Percentiles rank a stretch among this genome's conserved stretches.
Evolutionary conservation across 1,140 invertebrate genomes (phyloP).

Genomic region (Eufriesea mexicana): DNA sequence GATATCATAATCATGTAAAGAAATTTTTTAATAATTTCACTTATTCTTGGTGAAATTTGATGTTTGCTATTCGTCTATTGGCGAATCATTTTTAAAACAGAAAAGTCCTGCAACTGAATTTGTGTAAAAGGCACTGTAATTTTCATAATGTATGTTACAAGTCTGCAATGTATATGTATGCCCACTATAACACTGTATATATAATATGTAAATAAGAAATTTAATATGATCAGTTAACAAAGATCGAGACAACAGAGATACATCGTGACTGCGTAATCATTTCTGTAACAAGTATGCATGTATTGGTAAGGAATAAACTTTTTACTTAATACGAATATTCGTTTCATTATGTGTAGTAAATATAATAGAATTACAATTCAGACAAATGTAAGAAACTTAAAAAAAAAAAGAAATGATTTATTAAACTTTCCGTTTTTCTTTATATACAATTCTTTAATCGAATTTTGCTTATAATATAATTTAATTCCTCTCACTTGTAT

Average conservation of each 20-base stretch:
- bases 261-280: conserved; percentile 32
- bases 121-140: conserved; percentile 2
- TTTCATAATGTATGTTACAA: conserved; percentile 36
- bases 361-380: background rate
- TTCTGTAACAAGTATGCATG: conserved; percentile 48
- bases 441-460: background rate
- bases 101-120: background rate
- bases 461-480: conserved; percentile 1
- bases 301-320: conserved; percentile 62
- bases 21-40: background rate
- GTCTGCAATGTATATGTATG: conserved; percentile 13
- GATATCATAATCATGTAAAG: background rate
- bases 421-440: background rate
- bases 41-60: background rate
- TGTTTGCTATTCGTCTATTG: conserved; percentile 21
- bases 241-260: conserved; percentile 23
- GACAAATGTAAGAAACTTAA: background rate
- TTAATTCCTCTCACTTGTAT: background rate
- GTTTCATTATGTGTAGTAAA: background rate
- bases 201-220: conserved; percentile 61
- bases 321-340: conserved; percentile 36
- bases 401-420: background rate
- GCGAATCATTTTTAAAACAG: conserved; percentile 6
- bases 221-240: conserved; percentile 16
- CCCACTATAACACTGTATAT: conserved; percentile 57